These are phyloP conservation scores for Hirundo rustica DNA, from an alignment of 2,797 vertebrate species.

Conservation along the genomic window DNA sequence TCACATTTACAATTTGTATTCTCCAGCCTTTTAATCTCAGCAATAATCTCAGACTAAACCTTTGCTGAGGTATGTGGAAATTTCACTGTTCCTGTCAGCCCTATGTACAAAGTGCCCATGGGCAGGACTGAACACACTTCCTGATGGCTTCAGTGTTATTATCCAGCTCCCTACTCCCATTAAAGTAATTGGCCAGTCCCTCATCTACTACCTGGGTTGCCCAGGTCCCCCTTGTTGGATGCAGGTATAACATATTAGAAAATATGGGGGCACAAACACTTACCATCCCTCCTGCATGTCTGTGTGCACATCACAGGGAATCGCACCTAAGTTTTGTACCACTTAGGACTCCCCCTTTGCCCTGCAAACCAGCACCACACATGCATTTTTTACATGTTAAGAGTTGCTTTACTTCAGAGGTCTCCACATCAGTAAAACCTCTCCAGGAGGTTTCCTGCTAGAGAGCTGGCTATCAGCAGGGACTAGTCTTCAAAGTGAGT, in stretches of 20 bases:
- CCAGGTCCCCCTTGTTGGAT: neutral
- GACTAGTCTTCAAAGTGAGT: neutral
- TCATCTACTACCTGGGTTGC: neutral
- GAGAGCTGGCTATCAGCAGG: neutral
- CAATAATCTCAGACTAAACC: conserved; percentile 43
- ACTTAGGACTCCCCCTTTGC: neutral
- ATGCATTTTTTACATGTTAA: neutral
- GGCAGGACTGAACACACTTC: neutral
- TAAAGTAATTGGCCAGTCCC: neutral
- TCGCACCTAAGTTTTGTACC: neutral
- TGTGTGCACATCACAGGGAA: neutral
- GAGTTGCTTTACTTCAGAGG: neutral
- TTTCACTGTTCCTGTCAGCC: neutral
- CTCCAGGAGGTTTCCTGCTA: neutral
- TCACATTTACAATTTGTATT: conserved; percentile 51
- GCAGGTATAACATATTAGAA: neutral
- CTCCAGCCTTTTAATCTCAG: conserved; percentile 42
- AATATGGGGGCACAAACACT: neutral
- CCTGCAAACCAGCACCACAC: neutral
- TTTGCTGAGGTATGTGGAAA: conserved; percentile 15
- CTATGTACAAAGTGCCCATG: neutral
- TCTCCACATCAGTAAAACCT: neutral
- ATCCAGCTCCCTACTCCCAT: neutral
- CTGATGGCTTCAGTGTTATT: neutral
- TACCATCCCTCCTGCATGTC: neutral